Conservation (phyloP, 1,140 invertebrate genomes). For the Neotoxoptera formosana region DNA sequence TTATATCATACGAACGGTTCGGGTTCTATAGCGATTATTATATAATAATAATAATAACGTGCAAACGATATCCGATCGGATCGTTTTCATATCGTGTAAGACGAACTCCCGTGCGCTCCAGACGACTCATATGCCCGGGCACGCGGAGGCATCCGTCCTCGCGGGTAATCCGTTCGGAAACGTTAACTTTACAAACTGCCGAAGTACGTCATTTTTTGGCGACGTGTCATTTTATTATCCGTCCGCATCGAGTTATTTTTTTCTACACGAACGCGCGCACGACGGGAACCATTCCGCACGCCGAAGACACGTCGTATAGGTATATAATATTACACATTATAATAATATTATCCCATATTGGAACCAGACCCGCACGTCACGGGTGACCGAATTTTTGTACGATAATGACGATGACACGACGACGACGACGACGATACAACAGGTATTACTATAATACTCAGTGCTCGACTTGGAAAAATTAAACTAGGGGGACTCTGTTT, state of each 20-base stretch:
- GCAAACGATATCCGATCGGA: background rate
- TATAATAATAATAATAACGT: background rate
- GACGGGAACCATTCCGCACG: background rate
- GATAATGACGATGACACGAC: background rate
- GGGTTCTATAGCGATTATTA: background rate
- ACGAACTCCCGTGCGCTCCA: background rate
- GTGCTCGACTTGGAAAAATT: no score
- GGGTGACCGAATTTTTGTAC: background rate
- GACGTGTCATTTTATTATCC: background rate
- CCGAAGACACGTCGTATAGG: background rate
- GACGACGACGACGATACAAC: background rate
- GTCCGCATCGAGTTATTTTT: background rate
- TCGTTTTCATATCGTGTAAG: constrained; percentile 1
- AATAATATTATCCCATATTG: no score
- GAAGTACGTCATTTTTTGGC: background rate
- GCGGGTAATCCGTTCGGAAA: background rate
- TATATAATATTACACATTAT: background rate
- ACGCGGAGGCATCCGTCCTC: background rate
- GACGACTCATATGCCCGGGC: background rate
- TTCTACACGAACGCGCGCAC: background rate
- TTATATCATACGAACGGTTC: background rate
- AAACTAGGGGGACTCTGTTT: no score
- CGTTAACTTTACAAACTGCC: background rate
- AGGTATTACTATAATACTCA: background rate
- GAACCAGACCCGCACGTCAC: background rate